A percentile compares a stretch with the other conserved stretches of the same genome.
These are phyloP conservation scores for Nerophis lumbriciformis DNA, from an alignment of 2,113 vertebrate species.

Conservation along the genomic window DNA sequence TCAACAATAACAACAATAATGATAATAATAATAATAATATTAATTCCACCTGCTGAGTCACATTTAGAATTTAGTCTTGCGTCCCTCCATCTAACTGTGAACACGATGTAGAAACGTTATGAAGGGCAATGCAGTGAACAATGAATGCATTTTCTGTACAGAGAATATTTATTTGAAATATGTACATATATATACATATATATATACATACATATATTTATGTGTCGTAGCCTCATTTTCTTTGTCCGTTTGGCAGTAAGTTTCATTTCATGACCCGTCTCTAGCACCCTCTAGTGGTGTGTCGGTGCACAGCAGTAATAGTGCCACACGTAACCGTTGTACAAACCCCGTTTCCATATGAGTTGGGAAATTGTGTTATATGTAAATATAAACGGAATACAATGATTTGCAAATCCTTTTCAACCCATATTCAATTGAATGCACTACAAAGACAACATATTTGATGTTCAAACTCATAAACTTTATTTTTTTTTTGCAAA, in stretches of 20 bases:
- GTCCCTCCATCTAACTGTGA: conserved; percentile 12
- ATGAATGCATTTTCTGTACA: conserved; percentile 56
- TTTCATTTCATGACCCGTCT: conserved; percentile 13
- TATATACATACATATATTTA: background rate
- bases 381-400: too few species aligned
- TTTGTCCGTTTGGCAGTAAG: conserved; percentile 39
- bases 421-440: too few species aligned
- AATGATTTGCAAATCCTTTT: too few species aligned
- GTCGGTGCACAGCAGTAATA: background rate
- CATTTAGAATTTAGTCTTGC: too few species aligned
- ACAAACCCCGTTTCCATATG: too few species aligned
- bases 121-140: conserved; percentile 23
- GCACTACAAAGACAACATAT: too few species aligned
- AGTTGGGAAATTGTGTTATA: too few species aligned
- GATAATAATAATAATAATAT: too few species aligned
- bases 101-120: conserved; percentile 22
- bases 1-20: background rate
- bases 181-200: conserved; percentile 30
- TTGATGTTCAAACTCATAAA: too few species aligned
- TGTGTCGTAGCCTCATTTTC: conserved; percentile 33
- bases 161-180: conserved; percentile 60
- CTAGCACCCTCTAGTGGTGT: conserved; percentile 26
- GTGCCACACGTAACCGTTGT: too few species aligned
- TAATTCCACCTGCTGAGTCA: too few species aligned
- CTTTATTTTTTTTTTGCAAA: too few species aligned